These are phyloP conservation scores for Olivierus martensii DNA, from an alignment of 1,140 invertebrate species.

Conservation along the genomic window DNA sequence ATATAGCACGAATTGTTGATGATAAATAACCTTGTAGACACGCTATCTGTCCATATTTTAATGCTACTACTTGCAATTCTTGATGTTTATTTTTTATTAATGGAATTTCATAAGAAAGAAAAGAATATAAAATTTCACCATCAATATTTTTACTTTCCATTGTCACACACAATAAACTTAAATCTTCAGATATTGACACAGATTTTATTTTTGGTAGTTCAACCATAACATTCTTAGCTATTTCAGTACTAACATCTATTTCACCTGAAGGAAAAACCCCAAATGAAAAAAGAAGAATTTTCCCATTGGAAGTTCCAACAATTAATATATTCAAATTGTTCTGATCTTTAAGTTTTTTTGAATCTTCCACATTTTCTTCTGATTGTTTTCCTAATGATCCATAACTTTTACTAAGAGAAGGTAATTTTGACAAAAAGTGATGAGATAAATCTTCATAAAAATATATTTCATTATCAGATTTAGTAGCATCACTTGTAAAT, in stretches of 20 bases:
- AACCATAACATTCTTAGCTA: not conserved
- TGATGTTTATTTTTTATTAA: slow-evolving; percentile 47
- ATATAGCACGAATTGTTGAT: slow-evolving; percentile 18
- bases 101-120: slow-evolving; percentile 46
- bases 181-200: slow-evolving; percentile 30
- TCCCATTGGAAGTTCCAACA: slow-evolving; percentile 55
- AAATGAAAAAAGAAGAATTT: slow-evolving; percentile 61
- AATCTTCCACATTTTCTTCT: slow-evolving; percentile 46
- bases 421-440: slow-evolving; percentile 40
- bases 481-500: slow-evolving; percentile 2
- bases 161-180: slow-evolving; percentile 25
- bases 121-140: slow-evolving; percentile 19
- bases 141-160: slow-evolving; percentile 27
- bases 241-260: slow-evolving; percentile 35
- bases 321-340: slow-evolving; percentile 59
- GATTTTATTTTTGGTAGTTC: not conserved
- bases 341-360: slow-evolving; percentile 46
- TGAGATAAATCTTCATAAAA: slow-evolving; percentile 30
- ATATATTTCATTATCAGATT: not conserved
- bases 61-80: slow-evolving; percentile 51
- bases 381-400: slow-evolving; percentile 34
- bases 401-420: slow-evolving; percentile 43
- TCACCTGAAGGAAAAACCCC: slow-evolving; percentile 65
- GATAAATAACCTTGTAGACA: slow-evolving; percentile 20
- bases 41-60: slow-evolving; percentile 51